Conservation (phyloP, 2,113 vertebrate genomes). For the Hippocampus barbouri region DNA sequence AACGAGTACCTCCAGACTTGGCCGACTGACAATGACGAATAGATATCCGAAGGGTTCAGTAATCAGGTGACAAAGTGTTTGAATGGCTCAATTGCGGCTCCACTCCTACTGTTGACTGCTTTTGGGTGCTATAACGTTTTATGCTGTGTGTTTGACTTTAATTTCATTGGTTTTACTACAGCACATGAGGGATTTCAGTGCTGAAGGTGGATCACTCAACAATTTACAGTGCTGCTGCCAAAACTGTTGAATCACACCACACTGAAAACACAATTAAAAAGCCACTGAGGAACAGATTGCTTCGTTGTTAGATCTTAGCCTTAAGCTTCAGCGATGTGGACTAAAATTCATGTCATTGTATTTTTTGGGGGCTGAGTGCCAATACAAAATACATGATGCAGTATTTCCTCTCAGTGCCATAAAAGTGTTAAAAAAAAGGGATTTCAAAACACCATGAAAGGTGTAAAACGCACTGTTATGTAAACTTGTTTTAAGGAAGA, state of each 20-base stretch:
- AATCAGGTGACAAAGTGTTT: constrained; percentile 23
- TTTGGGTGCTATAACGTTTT: constrained; percentile 20
- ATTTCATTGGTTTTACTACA: constrained; percentile 28
- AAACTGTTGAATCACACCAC: constrained; percentile 3
- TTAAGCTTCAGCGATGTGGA: not conserved
- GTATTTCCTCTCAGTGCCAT: not conserved
- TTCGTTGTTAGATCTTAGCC: constrained; percentile 7
- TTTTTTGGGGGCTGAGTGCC: not conserved
- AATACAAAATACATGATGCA: not conserved
- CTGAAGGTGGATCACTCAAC: constrained; percentile 32
- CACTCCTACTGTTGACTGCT: constrained; percentile 11
- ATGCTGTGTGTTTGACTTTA: constrained; percentile 22
- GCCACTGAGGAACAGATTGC: constrained; percentile 15
- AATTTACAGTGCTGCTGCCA: constrained; percentile 20
- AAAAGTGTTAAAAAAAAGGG: not conserved
- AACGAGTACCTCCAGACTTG: too few relatives aligned
- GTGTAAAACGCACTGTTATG: too few relatives aligned
- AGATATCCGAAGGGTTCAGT: not conserved
- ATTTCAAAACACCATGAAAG: too few relatives aligned
- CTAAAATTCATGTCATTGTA: not conserved
- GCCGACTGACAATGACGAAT: too few relatives aligned
- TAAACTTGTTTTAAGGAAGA: too few relatives aligned
- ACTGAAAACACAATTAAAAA: not conserved
- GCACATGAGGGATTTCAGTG: constrained; percentile 32
- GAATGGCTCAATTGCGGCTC: constrained; percentile 15